Base-by-base conservation (phyloP, 2,888 invertebrate genomes). In the Pollenia griseotomentosa region DNA sequence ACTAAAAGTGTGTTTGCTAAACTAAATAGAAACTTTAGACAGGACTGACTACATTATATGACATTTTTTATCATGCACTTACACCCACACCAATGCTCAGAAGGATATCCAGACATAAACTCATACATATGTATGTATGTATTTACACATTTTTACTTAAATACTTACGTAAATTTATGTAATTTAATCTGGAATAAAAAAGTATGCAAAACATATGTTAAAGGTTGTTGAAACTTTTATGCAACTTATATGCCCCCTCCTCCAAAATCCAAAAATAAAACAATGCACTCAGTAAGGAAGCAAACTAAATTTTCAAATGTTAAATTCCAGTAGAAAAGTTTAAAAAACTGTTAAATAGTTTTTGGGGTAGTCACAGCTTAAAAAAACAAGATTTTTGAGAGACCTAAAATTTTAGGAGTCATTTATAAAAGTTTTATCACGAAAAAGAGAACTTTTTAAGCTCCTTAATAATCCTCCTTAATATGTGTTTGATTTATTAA, bases 41-140 rank as follows among this genome's bases (percentile, higher is more conserved):
- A 86, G 79, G 70, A 83, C 61, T 80, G 70, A 83, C 61, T 80
- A 19, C 75, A 80, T 80, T 65, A 66, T 73, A 61, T 81, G 71
- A 77, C 66, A 83, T 83, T 51, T 77, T 63, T 75, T 51, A 53
- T 82, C 44, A 77, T 71, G 65, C 59, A 71, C 80, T 74, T 63
- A 14, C 81, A 59, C 46, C 23, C 61, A 57, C 23, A 65, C 14
- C 8, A 51, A n/a, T 11, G 33, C 2, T 9, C 16, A 12, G n/a
- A 19, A 55, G 9, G 8, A 51, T 48, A 74, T n/a, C 40, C 40
- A 63, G 16, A 33, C n/a, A 55, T 40, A 57, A 4, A 23, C 14
- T 33, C 48, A 59, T 40, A 46, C 63, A 14, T 46, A 63, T 16
- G n/a, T 46, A 16, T 7, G 33, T 46, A 46, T 33, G n/a, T 51